These are phyloP conservation scores for Cloeon dipterum DNA, from an alignment of 2,888 invertebrate genomes.

Conservation along the genomic window DNA sequence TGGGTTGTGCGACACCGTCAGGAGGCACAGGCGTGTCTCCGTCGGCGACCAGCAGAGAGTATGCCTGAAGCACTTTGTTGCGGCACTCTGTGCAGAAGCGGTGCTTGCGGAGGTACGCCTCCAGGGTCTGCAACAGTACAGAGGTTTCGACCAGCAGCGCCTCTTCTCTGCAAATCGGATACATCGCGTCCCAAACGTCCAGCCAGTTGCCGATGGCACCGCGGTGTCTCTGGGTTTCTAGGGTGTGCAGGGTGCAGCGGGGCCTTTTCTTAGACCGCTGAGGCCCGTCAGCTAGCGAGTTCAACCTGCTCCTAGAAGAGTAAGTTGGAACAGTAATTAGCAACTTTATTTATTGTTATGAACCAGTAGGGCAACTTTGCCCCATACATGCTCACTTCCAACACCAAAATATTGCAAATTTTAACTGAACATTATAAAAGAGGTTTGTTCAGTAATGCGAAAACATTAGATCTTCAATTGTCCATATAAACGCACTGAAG, in stretches of 20 bases:
- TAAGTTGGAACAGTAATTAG: not conserved
- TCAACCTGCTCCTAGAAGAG: constrained; percentile 38
- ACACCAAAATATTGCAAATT: no score
- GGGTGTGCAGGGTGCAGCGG: constrained; percentile 68
- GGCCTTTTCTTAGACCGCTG: constrained; percentile 72
- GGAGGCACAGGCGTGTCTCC: constrained; percentile 7
- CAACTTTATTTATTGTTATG: not conserved
- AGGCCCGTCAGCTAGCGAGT: constrained; percentile 54
- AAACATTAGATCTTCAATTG: no score
- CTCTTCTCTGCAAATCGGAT: constrained; percentile 53
- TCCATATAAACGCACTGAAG: no score
- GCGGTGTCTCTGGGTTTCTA: constrained; percentile 64
- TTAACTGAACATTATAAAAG: constrained; percentile 1
- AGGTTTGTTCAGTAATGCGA: no score
- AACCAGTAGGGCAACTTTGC: no score
- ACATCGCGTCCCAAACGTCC: constrained; percentile 70
- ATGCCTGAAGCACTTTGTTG: constrained; percentile 70
- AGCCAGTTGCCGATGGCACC: constrained; percentile 42
- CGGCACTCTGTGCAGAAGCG: constrained; percentile 81
- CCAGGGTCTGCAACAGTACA: constrained; percentile 62
- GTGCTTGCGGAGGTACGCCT: constrained; percentile 78
- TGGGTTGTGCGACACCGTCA: constrained; percentile 3
- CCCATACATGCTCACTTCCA: no score
- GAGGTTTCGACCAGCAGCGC: constrained; percentile 71
- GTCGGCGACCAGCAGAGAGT: constrained; percentile 51